A percentile compares a stretch with the other conserved stretches of the same genome.
Evolutionary conservation across 2,888 invertebrate species (phyloP).

Genomic region (Labia minor): DNA sequence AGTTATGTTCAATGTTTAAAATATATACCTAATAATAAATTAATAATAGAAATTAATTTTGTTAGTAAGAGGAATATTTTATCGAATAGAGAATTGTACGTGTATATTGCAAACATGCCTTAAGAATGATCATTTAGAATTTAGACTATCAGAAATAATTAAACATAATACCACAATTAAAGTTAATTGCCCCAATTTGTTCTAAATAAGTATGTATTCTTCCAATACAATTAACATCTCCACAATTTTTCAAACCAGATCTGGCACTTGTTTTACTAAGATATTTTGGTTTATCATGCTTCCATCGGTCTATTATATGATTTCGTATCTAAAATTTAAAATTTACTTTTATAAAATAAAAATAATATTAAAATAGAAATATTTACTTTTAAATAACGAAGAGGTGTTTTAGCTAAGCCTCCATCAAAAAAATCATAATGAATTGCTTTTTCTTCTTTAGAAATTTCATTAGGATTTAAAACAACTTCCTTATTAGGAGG

Average conservation of each 20-base stretch:
- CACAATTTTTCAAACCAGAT: conserved; percentile 47
- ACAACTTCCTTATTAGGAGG: conserved; percentile 38
- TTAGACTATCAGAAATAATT: too few relatives aligned
- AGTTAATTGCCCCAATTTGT: conserved; percentile 52
- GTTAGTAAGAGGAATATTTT: too few relatives aligned
- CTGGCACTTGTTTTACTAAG: conserved; percentile 48
- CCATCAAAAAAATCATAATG: conserved; percentile 48
- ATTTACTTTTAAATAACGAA: conserved; percentile 42
- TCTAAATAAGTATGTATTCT: conserved; percentile 49
- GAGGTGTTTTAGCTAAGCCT: conserved; percentile 43
- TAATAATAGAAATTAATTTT: too few relatives aligned
- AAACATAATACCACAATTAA: conserved; percentile 50
- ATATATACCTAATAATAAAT: too few relatives aligned
- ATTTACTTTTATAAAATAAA: conserved; percentile 8
- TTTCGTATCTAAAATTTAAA: conserved; percentile 41
- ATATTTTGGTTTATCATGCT: conserved; percentile 42
- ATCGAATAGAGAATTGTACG: too few relatives aligned
- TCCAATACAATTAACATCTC: conserved; percentile 51
- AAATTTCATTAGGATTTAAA: conserved; percentile 36
- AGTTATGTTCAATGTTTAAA: too few relatives aligned
- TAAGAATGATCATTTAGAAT: too few relatives aligned
- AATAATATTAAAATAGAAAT: not conserved
- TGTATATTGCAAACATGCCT: too few relatives aligned
- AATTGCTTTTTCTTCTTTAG: conserved; percentile 44
- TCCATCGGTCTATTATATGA: conserved; percentile 47